Evolutionary conservation across 2,797 vertebrate genomes (phyloP).

Genomic region (Argyrosomus regius): DNA sequence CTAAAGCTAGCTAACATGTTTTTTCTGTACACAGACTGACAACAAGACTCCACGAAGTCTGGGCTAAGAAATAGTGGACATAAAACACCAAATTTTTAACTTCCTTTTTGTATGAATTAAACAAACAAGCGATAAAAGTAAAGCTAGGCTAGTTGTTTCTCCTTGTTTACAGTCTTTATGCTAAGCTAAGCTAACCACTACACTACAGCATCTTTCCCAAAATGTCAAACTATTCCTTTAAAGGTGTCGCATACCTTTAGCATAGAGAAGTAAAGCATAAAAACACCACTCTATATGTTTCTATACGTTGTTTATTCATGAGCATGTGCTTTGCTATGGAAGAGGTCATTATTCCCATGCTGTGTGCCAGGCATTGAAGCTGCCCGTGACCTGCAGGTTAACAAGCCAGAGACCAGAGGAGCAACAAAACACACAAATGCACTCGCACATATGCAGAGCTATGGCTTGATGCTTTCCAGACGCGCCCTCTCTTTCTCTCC

Average conservation of each 20-base stretch:
- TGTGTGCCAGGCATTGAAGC: slow-evolving; percentile 78
- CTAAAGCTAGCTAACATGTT: neutral
- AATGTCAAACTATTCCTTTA: slow-evolving; percentile 25
- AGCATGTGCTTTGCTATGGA: slow-evolving; percentile 58
- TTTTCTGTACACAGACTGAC: neutral
- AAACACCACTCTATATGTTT: slow-evolving; percentile 34
- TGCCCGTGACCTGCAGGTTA: slow-evolving; percentile 82
- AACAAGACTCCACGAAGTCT: neutral
- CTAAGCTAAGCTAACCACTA: neutral
- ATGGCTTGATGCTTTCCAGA: slow-evolving; percentile 83
- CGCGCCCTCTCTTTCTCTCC: slow-evolving; percentile 59
- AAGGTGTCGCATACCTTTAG: slow-evolving; percentile 19
- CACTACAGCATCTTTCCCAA: neutral
- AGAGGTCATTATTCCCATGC: slow-evolving; percentile 72
- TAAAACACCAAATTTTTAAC: too few relatives aligned
- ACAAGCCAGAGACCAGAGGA: slow-evolving; percentile 79
- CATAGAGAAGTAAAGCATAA: neutral
- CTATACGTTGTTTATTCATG: slow-evolving; percentile 60
- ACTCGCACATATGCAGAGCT: slow-evolving; percentile 54
- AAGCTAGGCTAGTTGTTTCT: too few relatives aligned
- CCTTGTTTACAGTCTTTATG: neutral
- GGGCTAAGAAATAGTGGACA: neutral
- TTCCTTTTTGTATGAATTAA: neutral
- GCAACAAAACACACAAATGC: slow-evolving; percentile 57
- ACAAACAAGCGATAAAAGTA: neutral